Evolutionary conservation across 2,113 vertebrate genomes (phyloP).

Genomic region (Ochotona princeps): DNA sequence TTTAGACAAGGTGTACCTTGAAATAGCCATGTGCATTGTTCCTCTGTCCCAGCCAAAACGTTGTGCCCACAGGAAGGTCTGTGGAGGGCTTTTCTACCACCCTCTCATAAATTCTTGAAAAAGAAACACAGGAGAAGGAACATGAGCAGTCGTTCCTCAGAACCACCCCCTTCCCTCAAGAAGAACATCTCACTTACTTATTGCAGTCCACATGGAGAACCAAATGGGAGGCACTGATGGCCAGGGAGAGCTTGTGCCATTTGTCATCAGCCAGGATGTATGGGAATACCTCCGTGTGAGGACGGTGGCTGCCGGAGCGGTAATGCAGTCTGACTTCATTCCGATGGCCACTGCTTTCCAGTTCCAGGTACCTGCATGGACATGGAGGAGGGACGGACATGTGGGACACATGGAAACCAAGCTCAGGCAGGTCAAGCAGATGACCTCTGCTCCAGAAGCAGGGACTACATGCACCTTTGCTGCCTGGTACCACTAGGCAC

Average conservation of each 20-base stretch:
- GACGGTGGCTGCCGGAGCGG: slow-evolving; percentile 91
- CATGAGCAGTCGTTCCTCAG: not conserved
- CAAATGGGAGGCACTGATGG: slow-evolving; percentile 96
- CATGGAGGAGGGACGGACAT: slow-evolving; percentile 37
- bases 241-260: slow-evolving; percentile 97
- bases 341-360: slow-evolving; percentile 98
- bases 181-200: slow-evolving; percentile 88
- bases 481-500: not conserved
- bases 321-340: slow-evolving; percentile 98
- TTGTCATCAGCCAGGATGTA: slow-evolving; percentile 96
- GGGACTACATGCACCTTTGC: not conserved
- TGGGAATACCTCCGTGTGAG: slow-evolving; percentile 96
- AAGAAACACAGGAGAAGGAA: slow-evolving; percentile 14
- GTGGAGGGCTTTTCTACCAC: slow-evolving; percentile 94
- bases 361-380: slow-evolving; percentile 92
- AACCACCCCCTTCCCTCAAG: slow-evolving; percentile 22
- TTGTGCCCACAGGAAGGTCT: slow-evolving; percentile 93
- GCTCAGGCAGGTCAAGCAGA: not conserved
- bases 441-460: not conserved
- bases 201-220: slow-evolving; percentile 97
- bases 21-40: slow-evolving; percentile 97
- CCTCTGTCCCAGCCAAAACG: slow-evolving; percentile 97
- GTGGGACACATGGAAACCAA: slow-evolving; percentile 43
- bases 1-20: slow-evolving; percentile 88
- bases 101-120: slow-evolving; percentile 96